These are phyloP conservation scores for Scomberomorus guttatus DNA, from an alignment of 2,797 vertebrate genomes.

Conservation along the genomic window DNA sequence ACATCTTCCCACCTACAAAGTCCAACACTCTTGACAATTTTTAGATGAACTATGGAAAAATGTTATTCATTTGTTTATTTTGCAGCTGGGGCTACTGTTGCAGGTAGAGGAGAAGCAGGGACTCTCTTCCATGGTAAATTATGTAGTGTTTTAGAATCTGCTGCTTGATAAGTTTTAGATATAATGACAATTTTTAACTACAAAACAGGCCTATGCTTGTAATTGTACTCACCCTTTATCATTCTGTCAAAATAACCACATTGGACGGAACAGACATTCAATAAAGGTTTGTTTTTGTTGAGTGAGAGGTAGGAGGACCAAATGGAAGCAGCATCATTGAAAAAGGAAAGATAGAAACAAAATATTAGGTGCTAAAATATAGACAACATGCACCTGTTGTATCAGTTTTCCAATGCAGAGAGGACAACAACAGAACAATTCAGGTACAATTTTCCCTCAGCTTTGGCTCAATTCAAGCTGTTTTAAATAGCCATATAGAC, in stretches of 20 bases:
- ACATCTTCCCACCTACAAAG: background rate
- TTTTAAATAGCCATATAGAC: background rate
- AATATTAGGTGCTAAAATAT: background rate
- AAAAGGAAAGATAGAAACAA: background rate
- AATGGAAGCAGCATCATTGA: background rate
- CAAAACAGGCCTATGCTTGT: background rate
- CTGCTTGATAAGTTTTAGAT: background rate
- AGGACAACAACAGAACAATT: background rate
- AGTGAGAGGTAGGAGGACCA: background rate
- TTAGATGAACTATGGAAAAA: too few relatives aligned
- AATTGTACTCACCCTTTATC: background rate
- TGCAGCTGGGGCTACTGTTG: background rate
- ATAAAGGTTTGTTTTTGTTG: background rate
- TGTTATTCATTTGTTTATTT: too few relatives aligned
- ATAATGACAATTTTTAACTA: background rate
- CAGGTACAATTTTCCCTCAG: background rate
- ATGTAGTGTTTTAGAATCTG: background rate
- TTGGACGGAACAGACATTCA: background rate
- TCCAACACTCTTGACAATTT: background rate
- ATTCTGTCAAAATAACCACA: background rate
- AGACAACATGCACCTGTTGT: background rate
- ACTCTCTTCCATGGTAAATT: background rate
- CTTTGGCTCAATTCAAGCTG: background rate
- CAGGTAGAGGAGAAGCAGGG: background rate
- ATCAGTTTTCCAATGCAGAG: background rate